These are phyloP conservation scores for Phallusia fumigata DNA, from an alignment of 23 tunicate genomes.

Conservation along the genomic window DNA sequence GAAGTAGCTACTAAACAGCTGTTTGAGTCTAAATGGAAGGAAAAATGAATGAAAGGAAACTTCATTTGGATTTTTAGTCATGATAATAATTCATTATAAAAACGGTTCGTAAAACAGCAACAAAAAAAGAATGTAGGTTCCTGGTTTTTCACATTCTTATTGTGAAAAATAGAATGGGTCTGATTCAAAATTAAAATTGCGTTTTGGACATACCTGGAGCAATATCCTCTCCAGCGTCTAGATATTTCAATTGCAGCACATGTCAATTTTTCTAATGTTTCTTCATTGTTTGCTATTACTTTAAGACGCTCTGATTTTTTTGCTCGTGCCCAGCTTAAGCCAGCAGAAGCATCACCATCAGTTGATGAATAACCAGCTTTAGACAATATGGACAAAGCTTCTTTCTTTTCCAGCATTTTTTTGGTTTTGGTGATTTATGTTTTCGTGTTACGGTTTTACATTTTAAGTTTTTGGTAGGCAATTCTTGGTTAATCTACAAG, in stretches of 20 bases:
- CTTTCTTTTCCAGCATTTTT: conserved; percentile 14
- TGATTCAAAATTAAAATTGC: background rate
- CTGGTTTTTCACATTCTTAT: background rate
- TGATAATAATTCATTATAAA: too few relatives aligned
- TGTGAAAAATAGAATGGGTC: too few relatives aligned
- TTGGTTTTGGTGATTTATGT: background rate
- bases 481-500: too few relatives aligned
- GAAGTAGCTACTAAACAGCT: conserved; percentile 2
- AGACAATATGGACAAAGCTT: conserved; percentile 16
- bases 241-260: conserved; percentile 79
- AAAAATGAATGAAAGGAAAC: too few relatives aligned
- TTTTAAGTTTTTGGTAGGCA: too few relatives aligned
- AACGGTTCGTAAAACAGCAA: background rate
- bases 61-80: too few relatives aligned
- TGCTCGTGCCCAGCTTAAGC: conserved; percentile 35
- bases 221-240: conserved; percentile 65
- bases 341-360: conserved; percentile 1
- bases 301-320: conserved; percentile 34
- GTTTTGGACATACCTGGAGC: conserved; percentile 48
- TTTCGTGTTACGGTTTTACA: too few relatives aligned
- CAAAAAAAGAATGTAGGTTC: background rate
- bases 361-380: conserved; percentile 3
- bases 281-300: conserved; percentile 15
- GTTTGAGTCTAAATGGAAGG: too few relatives aligned
- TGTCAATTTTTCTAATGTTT: background rate